Conservation (phyloP, 1,140 invertebrate species). For the Mycetomoellerius zeteki region DNA sequence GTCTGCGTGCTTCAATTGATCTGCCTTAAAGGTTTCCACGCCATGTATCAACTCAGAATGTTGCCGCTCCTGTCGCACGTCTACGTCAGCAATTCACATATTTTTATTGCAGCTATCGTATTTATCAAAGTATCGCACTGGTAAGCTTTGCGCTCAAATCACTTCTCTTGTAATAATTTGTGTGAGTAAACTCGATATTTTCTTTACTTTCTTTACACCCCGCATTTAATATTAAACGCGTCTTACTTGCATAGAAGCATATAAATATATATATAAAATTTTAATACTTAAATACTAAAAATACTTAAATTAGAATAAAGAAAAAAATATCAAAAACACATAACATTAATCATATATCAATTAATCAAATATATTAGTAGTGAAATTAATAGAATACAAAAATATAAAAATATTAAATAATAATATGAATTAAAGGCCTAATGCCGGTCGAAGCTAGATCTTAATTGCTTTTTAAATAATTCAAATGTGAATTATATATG, state of each 20-base stretch:
- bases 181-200: neutral
- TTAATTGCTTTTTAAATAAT: too few relatives aligned
- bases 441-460: too few relatives aligned
- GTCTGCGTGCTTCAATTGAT: slow-evolving; percentile 91
- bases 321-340: neutral
- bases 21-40: slow-evolving; percentile 91
- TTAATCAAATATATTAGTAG: slow-evolving; percentile 25
- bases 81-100: slow-evolving; percentile 84
- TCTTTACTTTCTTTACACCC: neutral
- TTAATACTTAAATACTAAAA: neutral
- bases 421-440: too few relatives aligned
- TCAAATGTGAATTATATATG: too few relatives aligned
- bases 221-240: slow-evolving; percentile 16
- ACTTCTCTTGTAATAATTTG: neutral
- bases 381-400: slow-evolving; percentile 27
- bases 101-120: slow-evolving; percentile 48
- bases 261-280: neutral
- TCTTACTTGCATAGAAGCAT: neutral
- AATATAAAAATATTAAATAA: slow-evolving; percentile 6
- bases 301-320: slow-evolving; percentile 9
- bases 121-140: neutral
- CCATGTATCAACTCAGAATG: slow-evolving; percentile 92
- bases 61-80: slow-evolving; percentile 92
- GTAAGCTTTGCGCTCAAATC: slow-evolving; percentile 8
- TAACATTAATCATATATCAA: slow-evolving; percentile 24